Evolutionary conservation across 2,888 invertebrate genomes (phyloP).

Genomic region (Muschampia plurimacula): DNA sequence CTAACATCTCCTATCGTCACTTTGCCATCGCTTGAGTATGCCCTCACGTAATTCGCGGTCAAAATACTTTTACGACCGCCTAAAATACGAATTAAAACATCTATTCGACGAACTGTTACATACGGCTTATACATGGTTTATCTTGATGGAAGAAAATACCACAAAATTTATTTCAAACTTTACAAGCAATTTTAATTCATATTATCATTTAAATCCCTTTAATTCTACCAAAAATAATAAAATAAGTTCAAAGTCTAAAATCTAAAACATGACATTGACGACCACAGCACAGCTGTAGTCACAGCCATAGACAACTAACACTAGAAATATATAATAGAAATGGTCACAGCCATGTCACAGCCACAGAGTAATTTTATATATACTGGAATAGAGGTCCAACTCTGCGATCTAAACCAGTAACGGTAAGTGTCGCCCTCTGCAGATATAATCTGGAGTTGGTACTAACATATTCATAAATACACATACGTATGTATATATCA

Average conservation of each 20-base stretch:
- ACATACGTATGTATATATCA: neutral
- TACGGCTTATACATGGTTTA: conserved; percentile 70
- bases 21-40: conserved; percentile 79
- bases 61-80: conserved; percentile 70
- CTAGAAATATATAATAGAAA: too few species aligned
- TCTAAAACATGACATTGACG: conserved; percentile 42
- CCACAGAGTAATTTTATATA: neutral
- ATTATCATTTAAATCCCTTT: conserved; percentile 15
- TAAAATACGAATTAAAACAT: conserved; percentile 82
- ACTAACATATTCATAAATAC: neutral
- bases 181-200: conserved; percentile 10
- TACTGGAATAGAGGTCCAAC: neutral
- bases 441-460: neutral
- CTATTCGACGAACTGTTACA: conserved; percentile 74
- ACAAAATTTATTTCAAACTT: conserved; percentile 24
- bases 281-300: neutral
- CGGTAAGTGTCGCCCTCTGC: neutral
- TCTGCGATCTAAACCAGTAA: neutral
- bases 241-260: conserved; percentile 73
- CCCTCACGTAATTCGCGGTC: conserved; percentile 70
- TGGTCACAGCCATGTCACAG: too few species aligned
- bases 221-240: conserved; percentile 51
- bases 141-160: conserved; percentile 41
- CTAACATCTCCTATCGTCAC: conserved; percentile 91
- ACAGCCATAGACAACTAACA: too few species aligned